Percentiles rank a stretch among this genome's conserved stretches.
Evolutionary conservation across 1,140 invertebrate genomes (phyloP).

Genomic region (Geopemphigus sp.): DNA sequence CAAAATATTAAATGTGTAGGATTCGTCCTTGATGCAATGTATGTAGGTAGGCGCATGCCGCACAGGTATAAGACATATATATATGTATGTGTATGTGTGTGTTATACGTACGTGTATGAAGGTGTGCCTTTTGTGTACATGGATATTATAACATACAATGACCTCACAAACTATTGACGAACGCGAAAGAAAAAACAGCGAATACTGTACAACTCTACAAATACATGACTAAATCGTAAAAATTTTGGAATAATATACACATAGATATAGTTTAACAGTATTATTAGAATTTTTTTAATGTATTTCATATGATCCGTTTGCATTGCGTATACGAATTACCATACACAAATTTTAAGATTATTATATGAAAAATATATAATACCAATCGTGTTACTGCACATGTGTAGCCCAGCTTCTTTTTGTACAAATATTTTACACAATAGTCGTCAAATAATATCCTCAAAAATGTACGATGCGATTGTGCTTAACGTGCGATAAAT

Average conservation of each 20-base stretch:
- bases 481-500: background rate
- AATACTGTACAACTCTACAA: background rate
- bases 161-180: slow-evolving; percentile 23
- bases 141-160: slow-evolving; percentile 35
- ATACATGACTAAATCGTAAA: no score
- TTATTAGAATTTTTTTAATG: no score
- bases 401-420: background rate
- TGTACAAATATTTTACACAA: background rate
- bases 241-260: no score
- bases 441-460: slow-evolving; percentile 18
- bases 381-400: background rate
- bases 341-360: background rate
- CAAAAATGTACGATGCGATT: background rate
- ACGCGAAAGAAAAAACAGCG: slow-evolving; percentile 22
- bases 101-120: slow-evolving; percentile 9
- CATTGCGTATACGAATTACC: no score
- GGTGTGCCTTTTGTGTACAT: slow-evolving; percentile 35
- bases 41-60: slow-evolving; percentile 29
- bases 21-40: slow-evolving; percentile 43
- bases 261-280: no score
- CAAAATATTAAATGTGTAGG: slow-evolving; percentile 34
- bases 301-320: no score
- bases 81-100: no score
- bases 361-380: background rate
- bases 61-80: background rate